A percentile compares a stretch with the other conserved stretches of the same genome.
phyloP scores from a whole-genome alignment of 2,797 vertebrate species.

The Phataginus tetradactyla region DNA sequence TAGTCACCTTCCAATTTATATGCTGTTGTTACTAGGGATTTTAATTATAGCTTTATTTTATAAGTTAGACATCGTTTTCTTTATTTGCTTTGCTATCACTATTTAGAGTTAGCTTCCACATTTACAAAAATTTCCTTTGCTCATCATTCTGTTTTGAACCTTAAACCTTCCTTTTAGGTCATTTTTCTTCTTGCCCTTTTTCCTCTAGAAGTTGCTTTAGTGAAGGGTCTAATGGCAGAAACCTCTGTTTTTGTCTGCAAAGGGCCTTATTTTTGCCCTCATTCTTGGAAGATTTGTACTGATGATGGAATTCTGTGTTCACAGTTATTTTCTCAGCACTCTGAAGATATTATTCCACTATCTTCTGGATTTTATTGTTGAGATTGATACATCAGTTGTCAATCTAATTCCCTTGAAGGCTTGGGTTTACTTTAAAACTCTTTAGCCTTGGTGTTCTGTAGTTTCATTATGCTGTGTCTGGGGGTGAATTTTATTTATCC shows the following conservation, averaged over 20 bases:
- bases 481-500: neutral
- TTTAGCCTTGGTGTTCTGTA: neutral
- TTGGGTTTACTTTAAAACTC: neutral
- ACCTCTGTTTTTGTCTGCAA: neutral
- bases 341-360: neutral
- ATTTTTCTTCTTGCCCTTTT: slow-evolving; percentile 17
- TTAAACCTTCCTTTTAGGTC: neutral
- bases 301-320: neutral
- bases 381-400: neutral
- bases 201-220: neutral
- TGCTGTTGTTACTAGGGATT: neutral
- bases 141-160: slow-evolving; percentile 11
- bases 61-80: neutral
- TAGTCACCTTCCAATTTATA: neutral
- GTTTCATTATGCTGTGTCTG: neutral
- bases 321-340: neutral
- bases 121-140: neutral
- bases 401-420: neutral
- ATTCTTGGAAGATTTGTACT: neutral
- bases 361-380: slow-evolving; percentile 20
- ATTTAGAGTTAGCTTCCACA: neutral
- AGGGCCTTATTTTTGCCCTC: neutral
- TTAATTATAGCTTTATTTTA: slow-evolving; percentile 8
- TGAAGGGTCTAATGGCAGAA: neutral
- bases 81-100: neutral